Percentiles rank a stretch among this genome's conserved stretches.
Evolutionary conservation across 1,140 invertebrate genomes (phyloP).

Genomic region (Formica selysi): DNA sequence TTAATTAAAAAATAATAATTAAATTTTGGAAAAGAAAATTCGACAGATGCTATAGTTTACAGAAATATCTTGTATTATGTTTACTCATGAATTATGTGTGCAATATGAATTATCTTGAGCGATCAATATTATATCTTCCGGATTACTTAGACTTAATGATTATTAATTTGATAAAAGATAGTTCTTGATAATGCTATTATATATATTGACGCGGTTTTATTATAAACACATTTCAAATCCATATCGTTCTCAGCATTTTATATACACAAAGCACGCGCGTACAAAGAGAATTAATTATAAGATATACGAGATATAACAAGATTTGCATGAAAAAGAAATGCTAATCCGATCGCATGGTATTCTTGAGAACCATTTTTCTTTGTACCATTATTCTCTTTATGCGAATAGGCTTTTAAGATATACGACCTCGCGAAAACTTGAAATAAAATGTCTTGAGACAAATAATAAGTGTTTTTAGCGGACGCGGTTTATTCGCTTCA

Average conservation of each 20-base stretch:
- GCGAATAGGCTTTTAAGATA: not conserved
- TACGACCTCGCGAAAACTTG: not conserved
- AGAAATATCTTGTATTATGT: not conserved
- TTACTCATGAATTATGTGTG: not conserved
- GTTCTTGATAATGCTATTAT: not conserved
- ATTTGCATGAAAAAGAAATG: not conserved
- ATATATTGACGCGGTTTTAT: not conserved
- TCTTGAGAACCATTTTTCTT: not conserved
- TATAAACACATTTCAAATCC: not conserved
- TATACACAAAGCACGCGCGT: not conserved
- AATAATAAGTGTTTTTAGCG: not conserved
- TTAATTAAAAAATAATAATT: not conserved
- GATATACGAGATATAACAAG: no score
- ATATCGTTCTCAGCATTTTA: not conserved
- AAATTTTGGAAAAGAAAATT: constrained; percentile 3
- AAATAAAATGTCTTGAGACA: not conserved
- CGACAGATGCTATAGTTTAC: not conserved
- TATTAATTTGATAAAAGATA: constrained; percentile 23
- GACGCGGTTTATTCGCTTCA: constrained; percentile 38
- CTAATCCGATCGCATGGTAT: not conserved
- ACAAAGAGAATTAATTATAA: not conserved
- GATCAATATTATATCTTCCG: constrained; percentile 39
- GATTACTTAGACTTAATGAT: constrained; percentile 13
- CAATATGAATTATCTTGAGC: not conserved
- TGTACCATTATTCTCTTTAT: not conserved